phyloP scores from a whole-genome alignment of 2,113 vertebrate genomes.

The Climacteris rufus region DNA sequence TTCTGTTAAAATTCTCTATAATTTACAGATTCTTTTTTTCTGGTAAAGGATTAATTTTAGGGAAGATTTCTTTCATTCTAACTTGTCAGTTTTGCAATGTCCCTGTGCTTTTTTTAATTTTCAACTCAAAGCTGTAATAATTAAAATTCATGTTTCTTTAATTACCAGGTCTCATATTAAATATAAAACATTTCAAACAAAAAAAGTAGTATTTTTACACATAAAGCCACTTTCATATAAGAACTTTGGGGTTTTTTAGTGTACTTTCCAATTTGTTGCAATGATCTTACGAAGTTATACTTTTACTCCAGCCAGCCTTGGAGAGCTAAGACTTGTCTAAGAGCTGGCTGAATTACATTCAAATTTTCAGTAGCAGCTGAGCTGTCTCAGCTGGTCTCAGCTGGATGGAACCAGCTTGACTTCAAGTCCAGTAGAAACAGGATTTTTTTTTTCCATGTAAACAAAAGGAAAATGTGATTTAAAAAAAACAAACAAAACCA shows the following conservation, averaged over 20 bases:
- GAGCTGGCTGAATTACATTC: not conserved
- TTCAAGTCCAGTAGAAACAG: not conserved
- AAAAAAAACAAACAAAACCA: not conserved
- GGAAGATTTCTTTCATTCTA: not conserved
- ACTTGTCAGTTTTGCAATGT: not conserved
- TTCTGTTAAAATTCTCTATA: not conserved
- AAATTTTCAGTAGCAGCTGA: not conserved
- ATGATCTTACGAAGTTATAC: not conserved
- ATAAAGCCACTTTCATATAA: not conserved
- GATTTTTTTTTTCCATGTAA: not conserved
- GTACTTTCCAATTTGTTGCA: not conserved
- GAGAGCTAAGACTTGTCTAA: not conserved
- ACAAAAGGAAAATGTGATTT: not conserved
- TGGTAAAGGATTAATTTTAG: not conserved
- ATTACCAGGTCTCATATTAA: not conserved
- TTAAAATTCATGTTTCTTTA: not conserved
- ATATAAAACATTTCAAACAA: not conserved
- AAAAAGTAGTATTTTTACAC: not conserved
- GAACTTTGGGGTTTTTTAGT: not conserved
- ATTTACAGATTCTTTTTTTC: not conserved
- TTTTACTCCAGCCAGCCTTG: not conserved
- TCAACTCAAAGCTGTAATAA: not conserved
- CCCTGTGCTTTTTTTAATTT: not conserved
- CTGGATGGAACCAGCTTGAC: not conserved
- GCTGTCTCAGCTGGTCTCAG: not conserved